Base-by-base conservation (phyloP, 2,113 vertebrate species). In the Ascaphus truei region DNA sequence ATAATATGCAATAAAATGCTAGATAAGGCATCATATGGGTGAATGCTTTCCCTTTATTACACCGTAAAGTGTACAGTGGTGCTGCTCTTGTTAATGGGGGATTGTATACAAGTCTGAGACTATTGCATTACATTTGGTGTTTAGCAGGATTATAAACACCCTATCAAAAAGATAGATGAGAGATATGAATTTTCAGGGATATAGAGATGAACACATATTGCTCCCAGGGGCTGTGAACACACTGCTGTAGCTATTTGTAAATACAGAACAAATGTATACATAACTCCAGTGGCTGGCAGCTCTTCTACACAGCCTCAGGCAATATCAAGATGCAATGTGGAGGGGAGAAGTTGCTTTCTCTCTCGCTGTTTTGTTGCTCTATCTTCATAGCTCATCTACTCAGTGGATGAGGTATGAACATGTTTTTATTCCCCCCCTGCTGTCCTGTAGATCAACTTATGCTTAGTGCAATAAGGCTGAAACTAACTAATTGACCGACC, bases 371-470 rank as follows among this genome's bases (percentile, higher is more conserved):
- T 67, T 30, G 34, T 58, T 68, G 65, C 20, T 68, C 39, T 48
- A n/a, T 18, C 55, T 68, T 68, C 43, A 58, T 39, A 68, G 65
- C 65, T 68, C 65, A 68, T 68, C 56, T 68, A 47, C 18, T 57
- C 56, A 47, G 65, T 33, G 36, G n/a, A 58, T 68, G 65, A 58
- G 41, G 65, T 53, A 47, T 67, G 18, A 45, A 43, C 15, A 45
- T 57, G 37, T 31, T 52, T 55, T 56, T 56, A 57, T 30, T 26
- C 26, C 45, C 26, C 45, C 37, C 51, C 64, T n/a, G 37, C 64
- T 67, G 64, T 33, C 37, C 57, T 45, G 31, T n/a, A 57, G 36
- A 67, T 57, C 39, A 56, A 29, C 39, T 56, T 56, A 45, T 9
- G 2, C 3, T 37, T 12, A 37, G 10, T n/a, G n/a, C n/a, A n/a